Evolutionary conservation across 2,888 invertebrate species (phyloP).

Genomic region (Galerucella pusilla): DNA sequence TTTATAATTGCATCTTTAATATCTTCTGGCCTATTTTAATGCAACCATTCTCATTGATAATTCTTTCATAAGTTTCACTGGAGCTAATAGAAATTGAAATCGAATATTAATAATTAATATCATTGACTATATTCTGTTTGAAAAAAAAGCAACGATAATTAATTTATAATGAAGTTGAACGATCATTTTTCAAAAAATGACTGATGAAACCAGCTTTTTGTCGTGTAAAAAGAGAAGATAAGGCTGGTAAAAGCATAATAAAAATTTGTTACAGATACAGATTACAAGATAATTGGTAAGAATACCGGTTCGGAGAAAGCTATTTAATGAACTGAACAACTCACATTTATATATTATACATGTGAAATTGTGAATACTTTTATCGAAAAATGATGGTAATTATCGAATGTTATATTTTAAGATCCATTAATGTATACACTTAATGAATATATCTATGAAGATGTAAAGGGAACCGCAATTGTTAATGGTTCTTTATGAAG

Average conservation of each 20-base stretch:
- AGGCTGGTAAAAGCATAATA: slow-evolving; percentile 29
- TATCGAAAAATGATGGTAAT: slow-evolving; percentile 13
- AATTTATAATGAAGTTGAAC: slow-evolving; percentile 15
- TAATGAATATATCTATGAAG: not conserved
- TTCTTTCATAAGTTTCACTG: not conserved
- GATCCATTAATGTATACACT: not conserved
- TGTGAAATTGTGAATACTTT: slow-evolving; percentile 6
- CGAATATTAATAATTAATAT: not conserved
- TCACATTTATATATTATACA: slow-evolving; percentile 12
- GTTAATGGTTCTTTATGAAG: not conserved
- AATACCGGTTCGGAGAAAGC: slow-evolving; percentile 37
- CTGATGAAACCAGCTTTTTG: slow-evolving; percentile 25
- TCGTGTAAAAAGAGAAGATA: slow-evolving; percentile 19
- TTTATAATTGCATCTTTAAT: too few relatives aligned
- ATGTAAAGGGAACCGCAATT: not conserved
- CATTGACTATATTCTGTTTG: not conserved
- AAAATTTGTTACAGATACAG: slow-evolving; percentile 37
- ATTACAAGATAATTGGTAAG: slow-evolving; percentile 37
- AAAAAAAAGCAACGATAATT: slow-evolving; percentile 6
- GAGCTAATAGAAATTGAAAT: not conserved
- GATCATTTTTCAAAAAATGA: slow-evolving; percentile 30
- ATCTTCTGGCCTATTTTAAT: not conserved
- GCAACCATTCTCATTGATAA: not conserved
- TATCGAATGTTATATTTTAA: not conserved
- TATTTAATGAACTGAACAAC: slow-evolving; percentile 25